phyloP scores from a whole-genome alignment of 2,113 vertebrate genomes.

The Eleginops maclovinus region DNA sequence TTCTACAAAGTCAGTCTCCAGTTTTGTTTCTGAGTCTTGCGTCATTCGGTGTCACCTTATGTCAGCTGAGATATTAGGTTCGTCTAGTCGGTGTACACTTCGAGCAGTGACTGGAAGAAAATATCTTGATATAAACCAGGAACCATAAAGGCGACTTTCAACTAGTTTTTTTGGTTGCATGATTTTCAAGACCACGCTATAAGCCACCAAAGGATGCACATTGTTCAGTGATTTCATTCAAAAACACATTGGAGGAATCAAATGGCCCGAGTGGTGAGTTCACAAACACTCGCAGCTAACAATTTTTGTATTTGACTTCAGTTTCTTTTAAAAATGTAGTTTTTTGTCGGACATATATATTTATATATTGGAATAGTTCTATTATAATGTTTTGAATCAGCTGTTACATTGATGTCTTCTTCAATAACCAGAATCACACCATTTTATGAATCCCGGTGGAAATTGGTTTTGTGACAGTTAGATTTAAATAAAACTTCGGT shows the following conservation, averaged over 20 bases:
- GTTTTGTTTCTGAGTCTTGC: conserved; percentile 63
- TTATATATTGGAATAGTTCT: neutral
- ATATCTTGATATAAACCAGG: conserved; percentile 19
- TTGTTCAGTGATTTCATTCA: conserved; percentile 28
- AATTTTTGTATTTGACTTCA: neutral
- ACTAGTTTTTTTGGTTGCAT: conserved; percentile 7
- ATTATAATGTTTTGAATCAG: neutral
- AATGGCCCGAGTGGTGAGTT: conserved; percentile 13
- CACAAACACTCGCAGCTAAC: neutral
- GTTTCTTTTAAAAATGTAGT: neutral
- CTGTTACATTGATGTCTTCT: neutral
- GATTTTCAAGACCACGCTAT: conserved; percentile 20
- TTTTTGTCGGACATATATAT: neutral
- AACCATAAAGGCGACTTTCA: neutral
- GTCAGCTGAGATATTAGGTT: conserved; percentile 57
- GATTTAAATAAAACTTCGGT: too few species aligned
- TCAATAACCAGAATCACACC: too few species aligned
- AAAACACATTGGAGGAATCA: conserved; percentile 27
- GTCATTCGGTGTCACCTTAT: conserved; percentile 57
- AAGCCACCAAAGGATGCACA: conserved; percentile 29
- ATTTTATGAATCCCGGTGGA: too few species aligned
- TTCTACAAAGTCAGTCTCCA: conserved; percentile 37
- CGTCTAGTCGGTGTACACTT: conserved; percentile 25
- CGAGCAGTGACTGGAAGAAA: conserved; percentile 15
- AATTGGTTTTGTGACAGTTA: too few species aligned